Evolutionary conservation across 2,113 vertebrate genomes (phyloP).

Genomic region (Catharus minimus): DNA sequence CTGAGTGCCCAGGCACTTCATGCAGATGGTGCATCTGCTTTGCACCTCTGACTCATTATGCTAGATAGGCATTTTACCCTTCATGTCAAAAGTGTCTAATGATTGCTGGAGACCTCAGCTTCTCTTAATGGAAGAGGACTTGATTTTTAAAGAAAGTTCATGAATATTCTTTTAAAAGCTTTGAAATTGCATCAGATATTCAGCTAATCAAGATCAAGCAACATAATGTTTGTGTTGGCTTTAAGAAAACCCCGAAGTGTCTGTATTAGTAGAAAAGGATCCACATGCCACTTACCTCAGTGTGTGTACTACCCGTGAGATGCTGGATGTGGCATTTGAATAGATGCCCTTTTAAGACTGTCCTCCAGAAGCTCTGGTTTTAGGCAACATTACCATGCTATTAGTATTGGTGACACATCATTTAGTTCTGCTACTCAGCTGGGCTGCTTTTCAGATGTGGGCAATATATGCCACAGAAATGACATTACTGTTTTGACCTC

Average conservation of each 20-base stretch:
- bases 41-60: not conserved
- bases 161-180: not conserved
- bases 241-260: not conserved
- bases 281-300: not conserved
- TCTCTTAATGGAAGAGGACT: not conserved
- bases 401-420: not conserved
- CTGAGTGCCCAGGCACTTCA: not conserved
- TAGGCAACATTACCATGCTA: fast-evolving
- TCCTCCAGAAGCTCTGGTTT: not conserved
- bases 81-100: not conserved
- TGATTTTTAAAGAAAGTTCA: not conserved
- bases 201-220: not conserved
- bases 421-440: not conserved
- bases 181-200: not conserved
- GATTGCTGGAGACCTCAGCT: not conserved
- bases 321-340: not conserved
- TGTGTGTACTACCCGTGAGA: not conserved
- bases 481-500: not conserved
- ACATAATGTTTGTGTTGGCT: not conserved
- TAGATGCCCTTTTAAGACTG: not conserved
- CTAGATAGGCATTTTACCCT: not conserved
- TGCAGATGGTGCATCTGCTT: not conserved
- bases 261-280: not conserved
- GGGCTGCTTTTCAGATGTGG: not conserved
- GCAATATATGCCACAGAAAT: not conserved